Base-by-base conservation (phyloP, 2,888 invertebrate species). In the Apamea crenata region DNA sequence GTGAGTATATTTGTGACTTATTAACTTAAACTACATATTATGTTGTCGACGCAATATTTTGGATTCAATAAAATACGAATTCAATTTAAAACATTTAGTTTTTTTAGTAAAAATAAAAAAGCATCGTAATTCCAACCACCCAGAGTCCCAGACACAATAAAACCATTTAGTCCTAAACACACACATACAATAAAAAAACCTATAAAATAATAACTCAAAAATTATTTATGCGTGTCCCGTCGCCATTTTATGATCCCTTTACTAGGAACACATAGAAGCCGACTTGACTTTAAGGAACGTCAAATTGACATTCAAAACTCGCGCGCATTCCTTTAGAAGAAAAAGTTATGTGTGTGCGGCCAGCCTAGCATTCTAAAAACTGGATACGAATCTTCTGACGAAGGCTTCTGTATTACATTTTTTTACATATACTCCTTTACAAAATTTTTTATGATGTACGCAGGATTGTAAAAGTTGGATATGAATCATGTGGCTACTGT, bases 301-400 rank as follows among this genome's bases (percentile, higher is more conserved):
- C 86, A 90, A 90, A 91, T 94, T 94, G 91, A 91, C 90, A 94
- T 94, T 94, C 94, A 90, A 90, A 90, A 82, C 92, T 87, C 93
- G 93, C 90, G 88, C 94, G 91, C 94, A 93, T 93, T 92, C 93
- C 91, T 91, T 86, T 87, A 84, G 86, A 89, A 92, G 87, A 90
- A 82, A 88, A 85, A 87, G 77, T 75, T 82, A 87, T 84, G 72
- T 16, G 63, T 68, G 77, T 59, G 83, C 77, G 83, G 84, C 74
- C 61, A 81, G 73, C 63, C 84, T 84, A 83, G 84, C 65, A 80
- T 87, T 83, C 36, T 66, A 74, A 81, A 88, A 78, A 53, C 76
- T 84, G 83, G 59, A 81, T 78, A 82, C 81, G 78, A 82, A 81
- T 70, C 44, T 76, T 73, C 66, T 36, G 29, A n/a, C n/a, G n/a